Evolutionary conservation across 1,140 invertebrate species (phyloP).

Genomic region (Orchestia grillus): DNA sequence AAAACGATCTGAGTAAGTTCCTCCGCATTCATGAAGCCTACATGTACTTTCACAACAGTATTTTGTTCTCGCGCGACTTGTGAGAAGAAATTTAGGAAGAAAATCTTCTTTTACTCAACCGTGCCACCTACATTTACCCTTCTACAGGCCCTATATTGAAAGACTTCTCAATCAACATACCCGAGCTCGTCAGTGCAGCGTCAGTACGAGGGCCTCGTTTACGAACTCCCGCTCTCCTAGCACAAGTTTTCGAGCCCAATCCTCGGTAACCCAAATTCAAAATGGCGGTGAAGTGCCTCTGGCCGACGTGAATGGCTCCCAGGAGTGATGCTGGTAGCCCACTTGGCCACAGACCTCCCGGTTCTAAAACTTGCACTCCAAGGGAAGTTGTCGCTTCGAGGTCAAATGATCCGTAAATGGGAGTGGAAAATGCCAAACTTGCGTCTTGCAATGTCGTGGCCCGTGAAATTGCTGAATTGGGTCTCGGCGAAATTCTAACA

Average conservation of each 20-base stretch:
- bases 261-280: background rate
- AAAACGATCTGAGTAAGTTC: too few species aligned
- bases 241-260: background rate
- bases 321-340: background rate
- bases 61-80: too few species aligned
- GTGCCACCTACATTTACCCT: background rate
- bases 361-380: slow-evolving; percentile 50
- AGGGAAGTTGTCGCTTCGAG: background rate
- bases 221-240: background rate
- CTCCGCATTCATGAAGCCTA: too few species aligned
- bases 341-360: background rate
- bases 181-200: background rate
- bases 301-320: background rate
- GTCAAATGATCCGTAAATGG: slow-evolving; percentile 27
- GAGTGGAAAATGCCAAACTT: slow-evolving; percentile 1
- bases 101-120: background rate
- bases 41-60: too few species aligned
- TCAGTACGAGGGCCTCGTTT: background rate
- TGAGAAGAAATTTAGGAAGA: background rate
- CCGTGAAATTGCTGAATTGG: slow-evolving; percentile 18
- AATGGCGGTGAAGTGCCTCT: slow-evolving; percentile 13
- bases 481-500: background rate
- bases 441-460: background rate
- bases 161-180: background rate
- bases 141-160: background rate